phyloP scores from a whole-genome alignment of 1,140 invertebrate species.

The Papilio polytes region DNA sequence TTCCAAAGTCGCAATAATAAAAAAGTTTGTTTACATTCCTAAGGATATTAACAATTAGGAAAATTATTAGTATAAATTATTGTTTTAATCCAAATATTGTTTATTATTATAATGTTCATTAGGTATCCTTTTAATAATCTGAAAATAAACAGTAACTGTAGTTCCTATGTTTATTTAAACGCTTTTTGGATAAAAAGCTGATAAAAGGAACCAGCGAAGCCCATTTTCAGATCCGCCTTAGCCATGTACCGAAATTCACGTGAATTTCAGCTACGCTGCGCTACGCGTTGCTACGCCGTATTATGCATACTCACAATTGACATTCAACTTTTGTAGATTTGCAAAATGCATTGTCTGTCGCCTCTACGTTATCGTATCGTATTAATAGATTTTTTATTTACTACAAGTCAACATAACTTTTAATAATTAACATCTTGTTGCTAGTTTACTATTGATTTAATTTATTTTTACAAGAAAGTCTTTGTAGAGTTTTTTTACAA shows the following conservation, averaged over 20 bases:
- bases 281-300: neutral
- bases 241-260: neutral
- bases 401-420: neutral
- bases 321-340: neutral
- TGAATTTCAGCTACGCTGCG: neutral
- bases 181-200: neutral
- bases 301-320: neutral
- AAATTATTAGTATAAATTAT: too few species aligned
- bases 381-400: neutral
- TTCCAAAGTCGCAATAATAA: too few species aligned
- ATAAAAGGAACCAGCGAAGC: neutral
- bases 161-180: neutral
- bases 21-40: too few species aligned
- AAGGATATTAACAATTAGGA: too few species aligned
- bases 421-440: neutral
- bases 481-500: neutral
- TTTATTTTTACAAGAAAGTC: neutral
- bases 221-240: constrained; percentile 22
- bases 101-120: too few species aligned
- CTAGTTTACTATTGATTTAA: neutral
- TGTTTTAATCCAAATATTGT: too few species aligned
- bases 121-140: too few species aligned
- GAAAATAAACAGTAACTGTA: too few species aligned
- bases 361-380: neutral
- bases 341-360: neutral